phyloP scores from a whole-genome alignment of 2,888 invertebrate genomes.

The Drosophila prostipennis region DNA sequence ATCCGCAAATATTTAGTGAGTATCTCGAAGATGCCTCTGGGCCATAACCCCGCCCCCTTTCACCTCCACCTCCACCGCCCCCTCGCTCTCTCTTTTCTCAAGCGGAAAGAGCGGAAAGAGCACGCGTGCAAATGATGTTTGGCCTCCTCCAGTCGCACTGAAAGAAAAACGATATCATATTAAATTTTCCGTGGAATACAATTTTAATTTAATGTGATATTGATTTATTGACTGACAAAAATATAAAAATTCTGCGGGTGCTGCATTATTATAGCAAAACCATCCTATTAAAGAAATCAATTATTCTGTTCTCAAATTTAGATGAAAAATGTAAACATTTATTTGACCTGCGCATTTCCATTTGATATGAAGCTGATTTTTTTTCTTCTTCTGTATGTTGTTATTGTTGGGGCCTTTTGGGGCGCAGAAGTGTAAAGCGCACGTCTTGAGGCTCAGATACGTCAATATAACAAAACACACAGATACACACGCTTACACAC shows the following conservation, averaged over 20 bases:
- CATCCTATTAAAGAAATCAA: too few relatives aligned
- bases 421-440: conserved; percentile 62
- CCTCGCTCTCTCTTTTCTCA: conserved; percentile 41
- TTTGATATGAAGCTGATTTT: conserved; percentile 1
- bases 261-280: too few relatives aligned
- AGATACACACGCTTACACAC: conserved; percentile 39
- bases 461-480: conserved; percentile 64
- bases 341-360: conserved; percentile 4
- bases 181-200: too few relatives aligned
- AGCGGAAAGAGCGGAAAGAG: conserved; percentile 70
- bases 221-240: not conserved
- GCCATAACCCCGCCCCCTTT: conserved; percentile 33
- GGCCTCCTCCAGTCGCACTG: conserved; percentile 22
- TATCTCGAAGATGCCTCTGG: conserved; percentile 70
- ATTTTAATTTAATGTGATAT: too few relatives aligned
- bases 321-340: not conserved
- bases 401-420: conserved; percentile 40
- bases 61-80: conserved; percentile 1
- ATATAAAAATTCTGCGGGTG: not conserved
- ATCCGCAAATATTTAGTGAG: conserved; percentile 83
- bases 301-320: not conserved
- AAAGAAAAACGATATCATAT: not conserved
- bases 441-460: conserved; percentile 73
- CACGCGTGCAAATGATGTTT: conserved; percentile 78
- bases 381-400: conserved; percentile 16